Conservation (phyloP, 2,797 vertebrate genomes). For the Hyperoplus immaculatus region DNA sequence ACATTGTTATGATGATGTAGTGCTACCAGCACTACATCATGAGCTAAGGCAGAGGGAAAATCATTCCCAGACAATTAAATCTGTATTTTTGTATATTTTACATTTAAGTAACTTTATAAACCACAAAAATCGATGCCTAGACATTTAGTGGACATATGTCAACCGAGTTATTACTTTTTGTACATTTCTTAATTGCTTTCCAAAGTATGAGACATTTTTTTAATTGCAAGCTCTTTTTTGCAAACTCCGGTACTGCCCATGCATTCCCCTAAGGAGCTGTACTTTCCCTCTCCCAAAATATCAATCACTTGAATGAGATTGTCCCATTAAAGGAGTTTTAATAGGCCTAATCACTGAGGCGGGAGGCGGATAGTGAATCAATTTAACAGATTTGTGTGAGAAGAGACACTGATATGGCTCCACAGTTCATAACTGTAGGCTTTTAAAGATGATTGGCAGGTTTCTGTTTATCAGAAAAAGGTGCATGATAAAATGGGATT, state of each 20-base stretch:
- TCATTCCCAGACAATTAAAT: neutral
- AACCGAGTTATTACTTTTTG: slow-evolving; percentile 60
- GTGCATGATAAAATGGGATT: slow-evolving; percentile 13
- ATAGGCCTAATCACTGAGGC: slow-evolving; percentile 83
- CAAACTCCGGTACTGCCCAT: slow-evolving; percentile 55
- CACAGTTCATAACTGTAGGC: slow-evolving; percentile 54
- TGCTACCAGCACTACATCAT: slow-evolving; percentile 22
- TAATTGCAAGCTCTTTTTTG: slow-evolving; percentile 63
- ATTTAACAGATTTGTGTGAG: slow-evolving; percentile 80
- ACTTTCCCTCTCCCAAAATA: slow-evolving; percentile 74
- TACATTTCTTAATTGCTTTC: slow-evolving; percentile 57
- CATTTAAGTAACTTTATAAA: slow-evolving; percentile 5
- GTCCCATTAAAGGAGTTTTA: slow-evolving; percentile 82
- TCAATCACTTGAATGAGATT: slow-evolving; percentile 84
- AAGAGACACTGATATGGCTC: slow-evolving; percentile 68
- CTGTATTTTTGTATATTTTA: neutral
- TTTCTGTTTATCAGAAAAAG: slow-evolving; percentile 60
- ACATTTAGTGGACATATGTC: slow-evolving; percentile 28
- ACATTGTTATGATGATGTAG: too few relatives aligned
- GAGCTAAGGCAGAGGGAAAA: slow-evolving; percentile 4
- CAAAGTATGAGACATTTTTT: slow-evolving; percentile 62
- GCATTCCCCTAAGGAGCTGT: slow-evolving; percentile 67
- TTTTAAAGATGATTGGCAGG: slow-evolving; percentile 69
- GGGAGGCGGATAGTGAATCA: slow-evolving; percentile 78
- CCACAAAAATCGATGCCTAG: slow-evolving; percentile 11